These are phyloP conservation scores for Tokudaia tokunoshimensis DNA, from an alignment of 2,797 vertebrate genomes.

Conservation along the genomic window DNA sequence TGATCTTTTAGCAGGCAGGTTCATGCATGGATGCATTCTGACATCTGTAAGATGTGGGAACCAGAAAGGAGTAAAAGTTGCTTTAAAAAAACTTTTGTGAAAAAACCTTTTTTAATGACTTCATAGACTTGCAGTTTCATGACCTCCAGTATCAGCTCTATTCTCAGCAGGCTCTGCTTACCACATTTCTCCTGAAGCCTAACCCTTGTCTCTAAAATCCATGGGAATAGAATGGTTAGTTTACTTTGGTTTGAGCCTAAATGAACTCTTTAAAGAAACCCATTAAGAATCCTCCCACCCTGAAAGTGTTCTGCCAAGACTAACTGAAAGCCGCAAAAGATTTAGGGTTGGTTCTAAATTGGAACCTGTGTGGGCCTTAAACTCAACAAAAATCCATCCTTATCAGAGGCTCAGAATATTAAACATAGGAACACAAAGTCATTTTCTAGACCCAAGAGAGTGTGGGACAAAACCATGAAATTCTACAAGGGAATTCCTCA, in stretches of 20 bases:
- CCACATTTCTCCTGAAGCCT: constrained; percentile 74
- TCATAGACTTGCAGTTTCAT: not conserved
- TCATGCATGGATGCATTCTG: not conserved
- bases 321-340: constrained; percentile 77
- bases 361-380: constrained; percentile 76
- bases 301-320: constrained; percentile 77
- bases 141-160: constrained; percentile 41
- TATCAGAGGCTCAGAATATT: constrained; percentile 66
- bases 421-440: constrained; percentile 67
- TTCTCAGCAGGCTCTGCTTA: constrained; percentile 72
- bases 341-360: constrained; percentile 70
- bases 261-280: constrained; percentile 73
- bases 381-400: constrained; percentile 70
- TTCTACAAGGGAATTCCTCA: constrained; percentile 65
- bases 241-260: constrained; percentile 81
- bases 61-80: not conserved
- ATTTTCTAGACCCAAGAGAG: constrained; percentile 68
- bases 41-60: not conserved
- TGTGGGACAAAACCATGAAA: constrained; percentile 63
- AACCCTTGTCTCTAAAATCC: constrained; percentile 66
- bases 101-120: constrained; percentile 70
- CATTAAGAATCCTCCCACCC: constrained; percentile 79
- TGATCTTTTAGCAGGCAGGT: not conserved
- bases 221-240: constrained; percentile 79
- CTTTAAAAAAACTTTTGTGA: constrained; percentile 27